phyloP scores from a whole-genome alignment of 2,888 invertebrate genomes.

The Mimumesa dahlbomi region DNA sequence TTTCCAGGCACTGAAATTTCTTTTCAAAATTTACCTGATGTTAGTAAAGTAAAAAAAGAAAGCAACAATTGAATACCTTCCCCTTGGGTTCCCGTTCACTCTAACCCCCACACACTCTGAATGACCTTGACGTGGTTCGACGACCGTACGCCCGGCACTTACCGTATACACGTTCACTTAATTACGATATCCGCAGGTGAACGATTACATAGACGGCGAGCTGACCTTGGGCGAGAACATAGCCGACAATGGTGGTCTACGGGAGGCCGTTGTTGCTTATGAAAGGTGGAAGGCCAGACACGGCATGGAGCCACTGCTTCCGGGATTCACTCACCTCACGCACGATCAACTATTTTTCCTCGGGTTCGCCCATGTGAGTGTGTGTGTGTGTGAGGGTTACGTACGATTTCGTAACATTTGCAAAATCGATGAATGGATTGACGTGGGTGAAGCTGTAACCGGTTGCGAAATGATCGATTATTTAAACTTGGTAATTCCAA shows the following conservation, averaged over 20 bases:
- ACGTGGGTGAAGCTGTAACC: not conserved
- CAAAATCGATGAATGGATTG: not conserved
- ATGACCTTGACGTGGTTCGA: not conserved
- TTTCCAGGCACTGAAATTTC: no score
- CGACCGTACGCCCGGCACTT: not conserved
- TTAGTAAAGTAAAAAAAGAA: no score
- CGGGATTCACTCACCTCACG: slow-evolving; percentile 87
- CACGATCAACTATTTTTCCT: slow-evolving; percentile 90
- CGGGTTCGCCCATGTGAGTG: slow-evolving; percentile 90
- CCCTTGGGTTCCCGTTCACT: no score
- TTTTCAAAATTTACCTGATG: no score
- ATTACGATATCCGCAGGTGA: slow-evolving; percentile 59
- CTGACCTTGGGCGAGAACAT: slow-evolving; percentile 91
- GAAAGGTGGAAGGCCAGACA: slow-evolving; percentile 82
- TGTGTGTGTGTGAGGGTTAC: no score
- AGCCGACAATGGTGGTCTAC: slow-evolving; percentile 91
- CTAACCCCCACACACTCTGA: not conserved
- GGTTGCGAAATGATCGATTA: no score
- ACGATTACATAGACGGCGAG: slow-evolving; percentile 86
- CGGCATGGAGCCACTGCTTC: slow-evolving; percentile 85
- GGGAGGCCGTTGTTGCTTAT: slow-evolving; percentile 87
- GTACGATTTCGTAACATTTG: no score
- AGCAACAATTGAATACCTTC: no score
- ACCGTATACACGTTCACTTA: not conserved
- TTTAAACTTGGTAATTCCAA: no score